These are phyloP conservation scores for Thalassaphorura encarpata DNA, from an alignment of 1,140 invertebrate species.

Conservation along the genomic window DNA sequence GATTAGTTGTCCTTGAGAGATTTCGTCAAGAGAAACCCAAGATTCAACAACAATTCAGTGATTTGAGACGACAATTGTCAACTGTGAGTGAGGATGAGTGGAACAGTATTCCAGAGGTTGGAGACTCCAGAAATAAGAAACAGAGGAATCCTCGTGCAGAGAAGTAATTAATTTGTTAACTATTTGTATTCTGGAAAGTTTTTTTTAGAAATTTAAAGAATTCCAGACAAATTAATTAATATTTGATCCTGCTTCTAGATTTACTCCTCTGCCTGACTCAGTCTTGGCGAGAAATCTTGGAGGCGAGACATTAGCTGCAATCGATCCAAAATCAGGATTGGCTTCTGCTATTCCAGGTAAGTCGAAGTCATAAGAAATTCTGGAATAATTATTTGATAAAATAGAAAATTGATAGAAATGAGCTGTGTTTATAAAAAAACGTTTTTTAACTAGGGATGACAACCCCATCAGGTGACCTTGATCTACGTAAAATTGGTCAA, in stretches of 20 bases:
- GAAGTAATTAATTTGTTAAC: constrained; percentile 54
- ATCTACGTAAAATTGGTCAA: constrained; percentile 97
- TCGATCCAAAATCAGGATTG: constrained; percentile 76
- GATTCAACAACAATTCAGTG: constrained; percentile 99
- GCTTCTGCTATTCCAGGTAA: constrained; percentile 64
- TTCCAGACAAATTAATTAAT: not conserved
- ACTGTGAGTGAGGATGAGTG: constrained; percentile 86
- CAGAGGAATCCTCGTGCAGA: constrained; percentile 89
- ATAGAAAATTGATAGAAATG: too few relatives aligned
- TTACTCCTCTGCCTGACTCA: constrained; percentile 94
- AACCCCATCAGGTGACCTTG: constrained; percentile 82
- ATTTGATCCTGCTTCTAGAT: constrained; percentile 42
- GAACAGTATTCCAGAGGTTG: constrained; percentile 95
- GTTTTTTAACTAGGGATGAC: constrained; percentile 43
- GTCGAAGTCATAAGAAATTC: too few relatives aligned
- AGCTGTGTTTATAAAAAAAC: too few relatives aligned
- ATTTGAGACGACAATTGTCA: constrained; percentile 86
- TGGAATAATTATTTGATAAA: too few relatives aligned
- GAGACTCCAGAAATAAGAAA: constrained; percentile 95
- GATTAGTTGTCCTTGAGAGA: constrained; percentile 78
- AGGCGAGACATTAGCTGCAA: constrained; percentile 63
- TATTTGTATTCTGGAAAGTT: not conserved
- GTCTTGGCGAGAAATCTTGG: constrained; percentile 83
- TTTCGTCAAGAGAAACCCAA: constrained; percentile 98
- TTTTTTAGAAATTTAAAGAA: not conserved